Percentiles rank a stretch among this genome's conserved stretches.
These are phyloP conservation scores for Fragum whitleyi DNA, from an alignment of 2,888 invertebrate species.

Conservation along the genomic window DNA sequence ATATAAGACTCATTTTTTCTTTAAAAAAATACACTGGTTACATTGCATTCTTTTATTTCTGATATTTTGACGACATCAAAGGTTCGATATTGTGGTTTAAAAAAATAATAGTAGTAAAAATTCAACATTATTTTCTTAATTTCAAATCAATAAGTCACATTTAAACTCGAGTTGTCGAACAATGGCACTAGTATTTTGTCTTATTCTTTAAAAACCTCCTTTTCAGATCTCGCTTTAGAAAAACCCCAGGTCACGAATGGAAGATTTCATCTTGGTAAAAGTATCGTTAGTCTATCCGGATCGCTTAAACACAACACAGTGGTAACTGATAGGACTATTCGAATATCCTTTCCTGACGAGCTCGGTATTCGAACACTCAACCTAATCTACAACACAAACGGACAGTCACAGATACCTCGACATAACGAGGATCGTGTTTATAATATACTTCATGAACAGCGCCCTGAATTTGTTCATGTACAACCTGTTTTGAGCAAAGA, in stretches of 20 bases:
- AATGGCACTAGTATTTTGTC: too few relatives aligned
- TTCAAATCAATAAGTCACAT: too few relatives aligned
- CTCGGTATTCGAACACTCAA: slow-evolving; percentile 43
- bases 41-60: too few relatives aligned
- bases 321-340: slow-evolving; percentile 50
- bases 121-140: too few relatives aligned
- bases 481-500: slow-evolving; percentile 38
- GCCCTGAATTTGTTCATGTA: slow-evolving; percentile 47
- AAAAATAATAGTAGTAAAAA: too few relatives aligned
- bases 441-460: slow-evolving; percentile 38
- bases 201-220: too few relatives aligned
- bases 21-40: too few relatives aligned
- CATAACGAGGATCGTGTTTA: slow-evolving; percentile 37
- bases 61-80: too few relatives aligned
- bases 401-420: slow-evolving; percentile 35
- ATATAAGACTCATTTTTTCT: too few relatives aligned
- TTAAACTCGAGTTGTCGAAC: too few relatives aligned
- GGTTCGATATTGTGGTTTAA: too few relatives aligned
- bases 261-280: slow-evolving; percentile 39
- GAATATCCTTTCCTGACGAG: slow-evolving; percentile 45
- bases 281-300: slow-evolving; percentile 48
- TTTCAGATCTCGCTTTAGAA: slow-evolving; percentile 18
- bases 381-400: slow-evolving; percentile 47
- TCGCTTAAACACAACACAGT: slow-evolving; percentile 32
- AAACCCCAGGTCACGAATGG: slow-evolving; percentile 9